These are phyloP conservation scores for human DNA, from an alignment of 2,113 vertebrate species.

Conservation along the genomic window DNA sequence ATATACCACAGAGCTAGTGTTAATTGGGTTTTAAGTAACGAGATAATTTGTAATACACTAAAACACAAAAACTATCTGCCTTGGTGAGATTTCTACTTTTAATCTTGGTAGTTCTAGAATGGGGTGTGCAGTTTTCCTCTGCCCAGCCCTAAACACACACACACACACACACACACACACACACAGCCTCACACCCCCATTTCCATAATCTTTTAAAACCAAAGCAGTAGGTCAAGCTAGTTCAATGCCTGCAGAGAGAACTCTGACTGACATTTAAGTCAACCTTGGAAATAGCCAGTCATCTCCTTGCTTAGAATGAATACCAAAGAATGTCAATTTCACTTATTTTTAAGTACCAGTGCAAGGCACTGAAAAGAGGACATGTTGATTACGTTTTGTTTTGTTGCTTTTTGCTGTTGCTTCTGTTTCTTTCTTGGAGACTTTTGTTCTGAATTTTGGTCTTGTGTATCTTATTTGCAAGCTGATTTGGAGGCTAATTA, in stretches of 20 bases:
- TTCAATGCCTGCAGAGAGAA: constrained; percentile 61
- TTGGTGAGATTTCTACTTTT: constrained; percentile 34
- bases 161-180: neutral
- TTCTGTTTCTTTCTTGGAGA: neutral
- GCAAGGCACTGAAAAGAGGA: constrained; percentile 19
- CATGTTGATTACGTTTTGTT: constrained; percentile 30
- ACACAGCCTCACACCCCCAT: neutral
- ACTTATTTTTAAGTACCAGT: constrained; percentile 65
- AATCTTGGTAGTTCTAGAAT: neutral
- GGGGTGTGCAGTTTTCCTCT: neutral
- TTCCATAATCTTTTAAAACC: constrained; percentile 74
- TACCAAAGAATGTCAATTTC: constrained; percentile 62
- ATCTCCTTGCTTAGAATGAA: constrained; percentile 60
- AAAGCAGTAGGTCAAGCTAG: constrained; percentile 60
- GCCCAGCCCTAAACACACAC: neutral
- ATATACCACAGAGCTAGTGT: constrained; percentile 15
- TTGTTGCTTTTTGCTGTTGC: neutral
- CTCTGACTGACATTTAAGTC: constrained; percentile 67
- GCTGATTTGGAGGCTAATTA: neutral
- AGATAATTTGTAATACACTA: constrained; percentile 63
- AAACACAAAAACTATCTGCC: constrained; percentile 36
- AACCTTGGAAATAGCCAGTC: constrained; percentile 62
- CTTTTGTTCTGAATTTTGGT: constrained; percentile 8
- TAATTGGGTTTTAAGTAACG: constrained; percentile 71
- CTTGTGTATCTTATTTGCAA: neutral